These are phyloP conservation scores for Craseonycteris thonglongyai DNA, from an alignment of 2,113 vertebrate genomes.

Conservation along the genomic window DNA sequence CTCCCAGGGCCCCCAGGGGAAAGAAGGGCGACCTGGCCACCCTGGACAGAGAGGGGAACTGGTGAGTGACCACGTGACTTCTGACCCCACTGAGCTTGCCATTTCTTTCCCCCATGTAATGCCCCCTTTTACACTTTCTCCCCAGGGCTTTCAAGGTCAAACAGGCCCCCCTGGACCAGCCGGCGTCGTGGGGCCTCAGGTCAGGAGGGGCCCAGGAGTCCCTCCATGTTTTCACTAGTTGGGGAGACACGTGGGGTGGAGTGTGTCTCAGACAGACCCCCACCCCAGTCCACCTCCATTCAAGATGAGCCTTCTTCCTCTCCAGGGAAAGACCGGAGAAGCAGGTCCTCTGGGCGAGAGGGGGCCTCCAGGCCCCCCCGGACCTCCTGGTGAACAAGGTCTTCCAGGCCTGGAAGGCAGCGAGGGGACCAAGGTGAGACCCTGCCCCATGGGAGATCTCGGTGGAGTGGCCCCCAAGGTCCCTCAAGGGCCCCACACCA, in stretches of 20 bases:
- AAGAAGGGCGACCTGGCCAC: conserved; percentile 90
- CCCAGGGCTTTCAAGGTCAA: conserved; percentile 94
- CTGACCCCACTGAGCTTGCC: background rate
- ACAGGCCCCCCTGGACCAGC: conserved; percentile 88
- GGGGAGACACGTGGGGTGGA: background rate
- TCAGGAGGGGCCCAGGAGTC: conserved; percentile 49
- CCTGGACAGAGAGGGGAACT: conserved; percentile 91
- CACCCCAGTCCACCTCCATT: background rate
- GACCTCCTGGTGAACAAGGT: conserved; percentile 92
- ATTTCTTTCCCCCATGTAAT: background rate
- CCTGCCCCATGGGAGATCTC: rapidly evolving
- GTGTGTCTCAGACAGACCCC: background rate
- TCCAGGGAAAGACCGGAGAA: conserved; percentile 90
- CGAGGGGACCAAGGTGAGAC: conserved; percentile 90
- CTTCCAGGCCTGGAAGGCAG: conserved; percentile 89
- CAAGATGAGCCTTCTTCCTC: background rate
- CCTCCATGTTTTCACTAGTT: background rate
- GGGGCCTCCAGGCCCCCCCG: conserved; percentile 91
- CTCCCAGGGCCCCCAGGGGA: conserved; percentile 85
- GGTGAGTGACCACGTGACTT: conserved; percentile 73
- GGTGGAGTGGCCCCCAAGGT: background rate
- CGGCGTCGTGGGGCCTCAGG: conserved; percentile 93
- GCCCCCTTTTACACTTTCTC: background rate
- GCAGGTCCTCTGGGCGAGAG: conserved; percentile 89
- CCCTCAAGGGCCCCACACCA: background rate